Conservation (phyloP, 2,113 vertebrate species). For the Gorsachius goisagi region DNA sequence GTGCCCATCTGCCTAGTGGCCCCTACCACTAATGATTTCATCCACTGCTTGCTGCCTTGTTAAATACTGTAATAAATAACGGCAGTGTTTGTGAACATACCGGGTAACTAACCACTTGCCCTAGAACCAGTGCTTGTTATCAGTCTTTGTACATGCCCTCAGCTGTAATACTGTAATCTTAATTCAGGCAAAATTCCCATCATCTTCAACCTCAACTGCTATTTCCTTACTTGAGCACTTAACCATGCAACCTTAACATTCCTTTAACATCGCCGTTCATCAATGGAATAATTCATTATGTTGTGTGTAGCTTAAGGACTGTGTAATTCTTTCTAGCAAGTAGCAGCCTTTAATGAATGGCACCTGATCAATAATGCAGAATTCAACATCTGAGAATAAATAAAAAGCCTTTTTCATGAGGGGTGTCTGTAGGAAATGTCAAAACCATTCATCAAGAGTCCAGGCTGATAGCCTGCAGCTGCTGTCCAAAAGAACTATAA, state of each 20-base stretch:
- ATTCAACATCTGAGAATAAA: constrained; percentile 66
- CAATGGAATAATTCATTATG: constrained; percentile 38
- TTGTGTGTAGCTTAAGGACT: neutral
- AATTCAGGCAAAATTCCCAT: neutral
- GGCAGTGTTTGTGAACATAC: neutral
- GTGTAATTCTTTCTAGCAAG: constrained; percentile 45
- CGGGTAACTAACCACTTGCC: neutral
- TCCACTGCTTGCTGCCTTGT: neutral
- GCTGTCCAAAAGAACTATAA: constrained; percentile 38
- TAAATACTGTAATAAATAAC: neutral
- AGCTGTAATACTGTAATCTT: neutral
- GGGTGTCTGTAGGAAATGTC: constrained; percentile 63
- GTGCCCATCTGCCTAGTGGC: neutral
- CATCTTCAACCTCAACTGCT: neutral
- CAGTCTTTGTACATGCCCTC: neutral
- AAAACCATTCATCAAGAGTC: constrained; percentile 62
- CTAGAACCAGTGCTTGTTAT: neutral
- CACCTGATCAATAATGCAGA: constrained; percentile 65
- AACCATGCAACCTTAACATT: constrained; percentile 5
- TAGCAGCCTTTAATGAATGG: constrained; percentile 61
- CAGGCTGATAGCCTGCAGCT: constrained; percentile 54
- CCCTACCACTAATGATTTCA: neutral
- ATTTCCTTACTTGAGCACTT: neutral
- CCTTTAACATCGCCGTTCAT: neutral
- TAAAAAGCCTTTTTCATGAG: constrained; percentile 47